Evolutionary conservation across 2,113 vertebrate species (phyloP), one percentile per base, ranked within the genome.

Genomic region (Salvelinus fontinalis): DNA sequence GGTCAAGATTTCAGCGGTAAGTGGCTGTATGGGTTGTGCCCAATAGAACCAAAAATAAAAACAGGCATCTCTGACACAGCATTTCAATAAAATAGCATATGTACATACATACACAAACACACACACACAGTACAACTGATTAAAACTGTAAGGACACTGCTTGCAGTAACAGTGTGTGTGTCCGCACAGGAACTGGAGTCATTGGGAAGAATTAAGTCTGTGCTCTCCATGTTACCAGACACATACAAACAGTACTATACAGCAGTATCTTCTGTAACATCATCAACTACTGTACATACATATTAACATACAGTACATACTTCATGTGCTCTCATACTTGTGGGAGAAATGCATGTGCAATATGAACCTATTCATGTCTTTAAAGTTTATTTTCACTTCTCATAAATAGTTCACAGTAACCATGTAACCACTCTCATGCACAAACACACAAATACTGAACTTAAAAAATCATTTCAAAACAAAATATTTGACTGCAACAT

Each of bases 341-440:
- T 54, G 71, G 67, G 64, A 66, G 34, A n/a, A 26, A 72, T 71
- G 24, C 65, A 20, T 79, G 22, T 69, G 67, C 76, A 60, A 18
- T 79, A 67, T 81, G 77, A 77, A 78, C 75, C 70, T 66, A 70
- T 82, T 84, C 82, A 82, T 86, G 71, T 76, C 48, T 62, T 81
- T 68, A 59, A 57, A 60, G 71, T 79, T 69, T 70, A 81, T 18
- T 70, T 81, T 71, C 75, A 62, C 27, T 70, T 60, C 70, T 78
- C 71, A 84, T 79, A 86, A 86, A 87, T 83, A 79, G 74, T 87
- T 85, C 86, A 87, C 86, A 87, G 86, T 87, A 81, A 75, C 54
- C 64, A 74, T 78, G 73, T 75, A 76, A 76, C 70, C n/a, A 34
- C 79, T 31, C 66, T 65, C 76, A 74, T 64, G 20, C 72, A 75